Evolutionary conservation across 92 coral and sea anemone genomes (phyloP).

Genomic region (Phenganax subtilis): DNA sequence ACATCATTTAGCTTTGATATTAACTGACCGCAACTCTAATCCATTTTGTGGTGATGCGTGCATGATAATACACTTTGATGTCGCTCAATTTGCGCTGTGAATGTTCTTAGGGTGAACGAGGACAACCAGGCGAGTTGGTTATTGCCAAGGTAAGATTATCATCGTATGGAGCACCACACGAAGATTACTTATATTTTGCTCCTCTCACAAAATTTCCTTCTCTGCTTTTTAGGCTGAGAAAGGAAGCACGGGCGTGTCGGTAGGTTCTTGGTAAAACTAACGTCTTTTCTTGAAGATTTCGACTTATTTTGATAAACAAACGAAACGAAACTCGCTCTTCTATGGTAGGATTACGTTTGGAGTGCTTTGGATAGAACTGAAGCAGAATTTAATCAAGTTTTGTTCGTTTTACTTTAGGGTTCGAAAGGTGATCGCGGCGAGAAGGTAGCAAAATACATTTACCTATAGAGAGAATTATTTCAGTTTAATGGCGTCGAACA

Average conservation of each 20-base stretch:
- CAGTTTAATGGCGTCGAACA: not conserved
- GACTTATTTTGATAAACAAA: too few species aligned
- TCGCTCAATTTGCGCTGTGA: too few species aligned
- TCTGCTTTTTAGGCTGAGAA: slow-evolving; percentile 7
- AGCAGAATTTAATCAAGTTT: slow-evolving; percentile 12
- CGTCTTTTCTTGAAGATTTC: not conserved
- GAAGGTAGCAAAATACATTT: slow-evolving; percentile 24
- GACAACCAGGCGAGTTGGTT: too few species aligned
- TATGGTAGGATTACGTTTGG: too few species aligned
- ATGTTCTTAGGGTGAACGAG: too few species aligned
- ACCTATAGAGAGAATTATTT: not conserved
- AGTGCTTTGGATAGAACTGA: not conserved
- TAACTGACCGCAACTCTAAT: too few species aligned
- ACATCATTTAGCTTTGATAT: too few species aligned
- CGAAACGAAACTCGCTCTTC: too few species aligned
- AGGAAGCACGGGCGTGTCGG: slow-evolving; percentile 10
- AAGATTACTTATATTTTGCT: too few species aligned
- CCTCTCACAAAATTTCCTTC: not conserved
- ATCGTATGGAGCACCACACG: too few species aligned
- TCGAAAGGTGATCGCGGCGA: slow-evolving; percentile 16
- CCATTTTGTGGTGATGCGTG: too few species aligned
- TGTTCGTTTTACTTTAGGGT: slow-evolving; percentile 16
- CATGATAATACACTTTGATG: too few species aligned
- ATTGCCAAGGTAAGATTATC: not conserved
- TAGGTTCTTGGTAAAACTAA: not conserved